phyloP scores from a whole-genome alignment of 2,113 vertebrate genomes.

The Corythaixoides concolor region DNA sequence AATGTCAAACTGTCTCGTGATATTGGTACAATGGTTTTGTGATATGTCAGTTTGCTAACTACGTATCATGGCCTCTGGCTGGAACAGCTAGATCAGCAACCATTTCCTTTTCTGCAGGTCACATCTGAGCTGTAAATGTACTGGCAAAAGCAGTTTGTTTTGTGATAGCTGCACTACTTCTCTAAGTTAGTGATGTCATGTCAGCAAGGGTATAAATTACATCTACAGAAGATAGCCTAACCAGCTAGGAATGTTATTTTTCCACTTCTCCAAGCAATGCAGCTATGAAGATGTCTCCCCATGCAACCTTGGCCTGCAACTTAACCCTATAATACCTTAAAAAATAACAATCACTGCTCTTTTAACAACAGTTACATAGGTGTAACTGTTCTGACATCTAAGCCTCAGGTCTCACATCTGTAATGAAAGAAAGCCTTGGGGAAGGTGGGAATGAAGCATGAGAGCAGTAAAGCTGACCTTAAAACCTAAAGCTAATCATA shows the following conservation, averaged over 20 bases:
- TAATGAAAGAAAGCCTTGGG: neutral
- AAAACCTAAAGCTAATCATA: neutral
- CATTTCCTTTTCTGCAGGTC: neutral
- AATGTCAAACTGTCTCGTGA: neutral
- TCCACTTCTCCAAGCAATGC: neutral
- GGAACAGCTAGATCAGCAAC: neutral
- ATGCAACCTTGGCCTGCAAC: neutral
- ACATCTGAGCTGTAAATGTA: neutral
- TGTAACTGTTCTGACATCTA: neutral
- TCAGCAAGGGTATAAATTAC: neutral
- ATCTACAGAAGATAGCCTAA: neutral
- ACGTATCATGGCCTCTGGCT: neutral
- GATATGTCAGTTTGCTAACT: neutral
- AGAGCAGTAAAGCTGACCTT: neutral
- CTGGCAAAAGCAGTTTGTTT: neutral
- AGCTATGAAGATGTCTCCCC: neutral
- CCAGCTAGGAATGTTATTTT: neutral
- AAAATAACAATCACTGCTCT: neutral
- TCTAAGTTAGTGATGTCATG: neutral
- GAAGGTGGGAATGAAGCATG: neutral
- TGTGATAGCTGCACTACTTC: neutral
- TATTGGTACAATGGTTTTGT: neutral
- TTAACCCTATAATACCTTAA: neutral
- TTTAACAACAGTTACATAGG: neutral
- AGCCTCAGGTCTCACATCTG: neutral